Evolutionary conservation across 1,140 invertebrate genomes (phyloP).

Genomic region (Diplogasteroides magnus): DNA sequence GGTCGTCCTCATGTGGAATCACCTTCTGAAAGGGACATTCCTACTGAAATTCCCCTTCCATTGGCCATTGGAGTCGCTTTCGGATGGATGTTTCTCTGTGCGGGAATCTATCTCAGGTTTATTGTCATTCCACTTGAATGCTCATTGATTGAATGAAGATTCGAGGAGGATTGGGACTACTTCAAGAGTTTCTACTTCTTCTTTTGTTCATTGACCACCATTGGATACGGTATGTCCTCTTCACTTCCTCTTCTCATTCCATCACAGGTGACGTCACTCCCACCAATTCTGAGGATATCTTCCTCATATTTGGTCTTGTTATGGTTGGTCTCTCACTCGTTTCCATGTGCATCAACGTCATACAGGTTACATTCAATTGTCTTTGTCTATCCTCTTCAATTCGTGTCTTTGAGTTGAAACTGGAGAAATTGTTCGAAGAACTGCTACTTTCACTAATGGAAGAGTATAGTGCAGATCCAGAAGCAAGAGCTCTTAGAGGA

Average conservation of each 20-base stretch:
- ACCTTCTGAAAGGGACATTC: constrained; percentile 23
- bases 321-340: constrained; percentile 52
- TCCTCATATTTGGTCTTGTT: constrained; percentile 46
- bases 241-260: background rate
- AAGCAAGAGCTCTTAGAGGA: constrained; percentile 19
- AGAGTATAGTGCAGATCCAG: constrained; percentile 39
- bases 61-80: constrained; percentile 44
- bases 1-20: constrained; percentile 36
- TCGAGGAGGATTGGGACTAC: constrained; percentile 55
- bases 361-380: constrained; percentile 51
- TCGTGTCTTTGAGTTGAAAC: constrained; percentile 5
- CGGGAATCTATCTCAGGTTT: constrained; percentile 46
- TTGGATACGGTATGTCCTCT: constrained; percentile 45
- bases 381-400: constrained; percentile 37
- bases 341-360: constrained; percentile 53
- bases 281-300: constrained; percentile 52
- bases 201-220: constrained; percentile 52
- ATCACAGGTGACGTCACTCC: constrained; percentile 51
- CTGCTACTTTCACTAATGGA: constrained; percentile 47
- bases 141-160: constrained; percentile 17
- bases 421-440: constrained; percentile 33
- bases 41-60: constrained; percentile 49
- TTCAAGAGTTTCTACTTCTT: constrained; percentile 56
- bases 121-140: background rate
- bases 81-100: constrained; percentile 54